Evolutionary conservation across 2,113 vertebrate genomes (phyloP), one percentile per base, ranked within the genome.

Genomic region (Gambusia affinis): DNA sequence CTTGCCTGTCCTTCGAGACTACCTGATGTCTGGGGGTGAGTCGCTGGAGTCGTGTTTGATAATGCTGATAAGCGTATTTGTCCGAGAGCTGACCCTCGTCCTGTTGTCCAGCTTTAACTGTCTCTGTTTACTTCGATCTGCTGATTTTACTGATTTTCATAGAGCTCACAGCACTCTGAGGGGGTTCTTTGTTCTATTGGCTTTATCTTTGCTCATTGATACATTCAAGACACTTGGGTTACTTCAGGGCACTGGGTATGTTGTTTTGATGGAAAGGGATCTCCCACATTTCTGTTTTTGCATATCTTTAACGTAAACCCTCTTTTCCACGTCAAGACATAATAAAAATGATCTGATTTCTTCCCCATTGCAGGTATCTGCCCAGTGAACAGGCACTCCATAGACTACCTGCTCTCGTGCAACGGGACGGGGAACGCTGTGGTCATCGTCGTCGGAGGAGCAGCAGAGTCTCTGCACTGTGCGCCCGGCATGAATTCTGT

Each of bases 1-100:
- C 60, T 74, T 99, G 83, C 98, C 98, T 0, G 86, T 99, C 64
- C 85, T 99, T 30, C 94, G 98, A 75, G 98, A 99, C 72, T 99
- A 99, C 89, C 88, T 99, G 81, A 99, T 99, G 98, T 97, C 95
- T 78, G 98, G 98, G 79, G 97, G 98, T 99, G 84, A 96, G 42
- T 14, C 35, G 30, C 17, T 8, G n/a, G 37, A 47, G 51, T 29
- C 51, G 54, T 29, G 42, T 63, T 66, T 64, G 72, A 85, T 87
- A 37, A 78, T 28, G 60, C 2, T 33, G 65, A 74, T 78, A 67
- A 29, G 42, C 63, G 35, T 76, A 63, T 81, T 61, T 64, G 33
- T 71, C 8, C 15, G 31, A 19, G 69, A 72, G 57, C 64, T 61
- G 90, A 92, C 82, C 90, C 93, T 93, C 94, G 89, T 65, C 78